Evolutionary conservation across 2,113 vertebrate species (phyloP).

Genomic region (Dasyprocta punctata): DNA sequence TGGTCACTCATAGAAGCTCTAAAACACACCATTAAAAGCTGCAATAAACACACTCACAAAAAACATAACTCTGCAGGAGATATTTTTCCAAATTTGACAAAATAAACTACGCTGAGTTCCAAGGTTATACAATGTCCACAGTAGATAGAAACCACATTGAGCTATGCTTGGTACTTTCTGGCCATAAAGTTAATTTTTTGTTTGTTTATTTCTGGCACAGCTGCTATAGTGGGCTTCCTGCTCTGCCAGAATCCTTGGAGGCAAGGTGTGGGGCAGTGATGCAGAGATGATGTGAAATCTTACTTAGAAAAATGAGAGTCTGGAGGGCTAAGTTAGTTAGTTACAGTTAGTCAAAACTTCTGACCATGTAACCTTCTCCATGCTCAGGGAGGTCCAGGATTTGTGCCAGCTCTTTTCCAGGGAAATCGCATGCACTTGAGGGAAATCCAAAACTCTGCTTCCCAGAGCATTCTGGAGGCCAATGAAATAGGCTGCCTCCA

Average conservation of each 20-base stretch:
- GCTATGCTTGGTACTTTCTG: conserved; percentile 58
- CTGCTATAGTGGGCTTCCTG: conserved; percentile 65
- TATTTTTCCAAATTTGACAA: conserved; percentile 31
- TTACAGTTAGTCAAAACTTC: background rate
- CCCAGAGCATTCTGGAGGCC: conserved; percentile 11
- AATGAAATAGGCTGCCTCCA: background rate
- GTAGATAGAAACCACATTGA: conserved; percentile 14
- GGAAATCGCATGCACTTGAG: background rate
- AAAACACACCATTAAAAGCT: background rate
- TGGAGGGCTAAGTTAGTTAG: background rate
- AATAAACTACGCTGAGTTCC: conserved; percentile 44
- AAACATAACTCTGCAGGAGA: background rate
- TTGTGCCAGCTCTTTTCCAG: background rate
- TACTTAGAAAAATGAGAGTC: conserved; percentile 27
- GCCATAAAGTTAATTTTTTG: conserved; percentile 73
- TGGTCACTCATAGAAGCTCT: background rate
- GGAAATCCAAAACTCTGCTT: background rate
- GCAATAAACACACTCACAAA: background rate
- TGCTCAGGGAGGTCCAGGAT: background rate
- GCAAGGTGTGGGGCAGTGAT: background rate
- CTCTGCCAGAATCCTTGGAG: conserved; percentile 44
- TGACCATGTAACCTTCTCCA: background rate
- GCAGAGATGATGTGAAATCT: conserved; percentile 28
- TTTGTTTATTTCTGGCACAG: conserved; percentile 73
- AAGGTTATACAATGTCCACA: conserved; percentile 20